phyloP scores from a whole-genome alignment of 2,113 vertebrate species.

The Mellivora capensis region DNA sequence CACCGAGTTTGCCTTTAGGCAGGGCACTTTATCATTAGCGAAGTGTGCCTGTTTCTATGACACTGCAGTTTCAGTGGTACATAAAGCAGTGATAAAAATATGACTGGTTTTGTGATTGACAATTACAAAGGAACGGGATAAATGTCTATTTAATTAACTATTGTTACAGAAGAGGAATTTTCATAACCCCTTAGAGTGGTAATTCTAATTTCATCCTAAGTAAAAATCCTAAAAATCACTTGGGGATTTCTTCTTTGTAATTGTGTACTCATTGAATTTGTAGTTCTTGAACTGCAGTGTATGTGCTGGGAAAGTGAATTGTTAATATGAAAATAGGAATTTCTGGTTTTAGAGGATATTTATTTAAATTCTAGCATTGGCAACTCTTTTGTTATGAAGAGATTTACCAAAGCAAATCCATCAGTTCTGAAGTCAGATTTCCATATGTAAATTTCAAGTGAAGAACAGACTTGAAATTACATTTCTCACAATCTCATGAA shows the following conservation, averaged over 20 bases:
- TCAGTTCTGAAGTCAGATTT: conserved; percentile 27
- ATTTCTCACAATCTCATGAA: conserved; percentile 3
- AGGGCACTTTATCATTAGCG: background rate
- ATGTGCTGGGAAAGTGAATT: background rate
- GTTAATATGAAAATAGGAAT: background rate
- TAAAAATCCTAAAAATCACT: background rate
- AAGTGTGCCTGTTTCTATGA: background rate
- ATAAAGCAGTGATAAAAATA: conserved; percentile 42
- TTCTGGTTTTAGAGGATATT: conserved; percentile 34
- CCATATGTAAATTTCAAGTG: conserved; percentile 40
- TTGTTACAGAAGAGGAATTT: conserved; percentile 31
- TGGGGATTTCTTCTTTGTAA: background rate
- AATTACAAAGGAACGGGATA: conserved; percentile 19
- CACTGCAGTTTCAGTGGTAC: background rate
- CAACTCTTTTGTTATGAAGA: conserved; percentile 51
- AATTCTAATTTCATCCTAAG: conserved; percentile 24
- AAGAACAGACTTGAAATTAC: background rate
- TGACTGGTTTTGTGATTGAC: conserved; percentile 30
- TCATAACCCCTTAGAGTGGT: background rate
- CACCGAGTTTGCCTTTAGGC: background rate
- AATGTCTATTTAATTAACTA: conserved; percentile 17
- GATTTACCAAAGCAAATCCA: conserved; percentile 19
- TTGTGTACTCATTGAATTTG: background rate
- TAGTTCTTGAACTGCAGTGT: background rate
- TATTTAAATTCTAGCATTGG: conserved; percentile 47